Evolutionary conservation across 1,140 invertebrate species (phyloP), one percentile per base, ranked within the genome.

Genomic region (Drosophila pruinosa): DNA sequence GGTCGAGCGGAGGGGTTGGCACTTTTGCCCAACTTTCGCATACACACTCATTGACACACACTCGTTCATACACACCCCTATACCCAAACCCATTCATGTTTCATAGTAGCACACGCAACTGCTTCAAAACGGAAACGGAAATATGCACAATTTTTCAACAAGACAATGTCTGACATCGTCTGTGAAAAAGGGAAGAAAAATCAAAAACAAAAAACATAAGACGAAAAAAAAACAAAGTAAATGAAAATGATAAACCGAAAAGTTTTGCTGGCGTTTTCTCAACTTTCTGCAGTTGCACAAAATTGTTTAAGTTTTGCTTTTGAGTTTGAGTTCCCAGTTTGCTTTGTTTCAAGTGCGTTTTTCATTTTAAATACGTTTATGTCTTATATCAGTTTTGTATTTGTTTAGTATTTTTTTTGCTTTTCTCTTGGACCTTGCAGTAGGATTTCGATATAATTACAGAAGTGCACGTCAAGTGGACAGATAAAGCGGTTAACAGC

Each of bases 131-230:
- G 70, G 56, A 72, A 72, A 72, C 70, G 56, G 70, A 68, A 72
- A 72, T 72, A 72, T 72, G 64, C 54, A 48, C 70, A 72, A 72
- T 72, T 72, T 72, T 68, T 72, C 70, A 72, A 72, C 56, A 72
- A 72, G 63, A 72, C 64, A 72, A 68, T 61, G 70, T 72, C 70
- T 68, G 70, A 17, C 41, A 41, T 10, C 24, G 68, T 34, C 61
- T 64, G 61, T 17, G 39, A 64, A 57, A 24, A 56, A n/a, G 19
- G 19, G 21, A 12, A 26, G 14, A 14, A 38, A 38, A 38, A 34
- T 21, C 36, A 54, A 14, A 54, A 54, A 41, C 24, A 50, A 28
- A 31, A 31, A 12, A 50, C 12, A 28, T 12, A n/a, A 24, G 21
- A 15, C 22, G 15, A 45, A 43, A 59, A 22, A 24, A 24, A 17